phyloP scores from a whole-genome alignment of 2,113 vertebrate species.

The Megaceryle torquata region DNA sequence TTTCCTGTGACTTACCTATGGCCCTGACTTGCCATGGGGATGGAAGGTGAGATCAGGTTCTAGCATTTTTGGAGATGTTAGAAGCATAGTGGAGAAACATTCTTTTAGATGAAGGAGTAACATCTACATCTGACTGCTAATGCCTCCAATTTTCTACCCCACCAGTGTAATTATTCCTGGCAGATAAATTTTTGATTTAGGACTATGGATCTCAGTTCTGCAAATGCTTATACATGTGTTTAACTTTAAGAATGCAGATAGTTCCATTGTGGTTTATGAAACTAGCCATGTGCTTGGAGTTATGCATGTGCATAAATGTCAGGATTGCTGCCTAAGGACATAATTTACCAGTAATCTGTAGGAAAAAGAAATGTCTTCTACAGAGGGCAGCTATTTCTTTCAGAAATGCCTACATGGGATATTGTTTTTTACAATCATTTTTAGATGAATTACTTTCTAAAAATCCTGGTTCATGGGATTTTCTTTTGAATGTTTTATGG shows the following conservation, averaged over 20 bases:
- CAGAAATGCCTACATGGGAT: conserved; percentile 25
- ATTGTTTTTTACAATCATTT: conserved; percentile 49
- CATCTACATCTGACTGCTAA: neutral
- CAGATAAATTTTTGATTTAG: neutral
- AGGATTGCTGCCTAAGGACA: conserved; percentile 37
- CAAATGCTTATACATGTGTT: conserved; percentile 17
- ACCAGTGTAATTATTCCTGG: neutral
- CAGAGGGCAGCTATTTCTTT: conserved; percentile 2
- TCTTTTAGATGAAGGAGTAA: neutral
- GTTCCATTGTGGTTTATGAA: conserved; percentile 45
- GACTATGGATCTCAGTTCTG: neutral
- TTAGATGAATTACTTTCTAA: conserved; percentile 35
- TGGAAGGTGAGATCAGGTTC: neutral
- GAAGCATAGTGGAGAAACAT: neutral
- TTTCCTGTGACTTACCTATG: neutral
- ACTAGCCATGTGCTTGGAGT: conserved; percentile 26
- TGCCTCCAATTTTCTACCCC: neutral
- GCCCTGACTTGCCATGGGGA: accelerated
- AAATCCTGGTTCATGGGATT: neutral
- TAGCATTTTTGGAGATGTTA: neutral
- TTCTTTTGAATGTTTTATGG: conserved; percentile 47
- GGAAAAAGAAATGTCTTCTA: conserved; percentile 37
- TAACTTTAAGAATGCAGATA: conserved; percentile 20
- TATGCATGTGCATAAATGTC: conserved; percentile 35
- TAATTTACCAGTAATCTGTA: conserved; percentile 38